phyloP scores from a whole-genome alignment of 2,797 vertebrate species.

The Oryzias sinensis region DNA sequence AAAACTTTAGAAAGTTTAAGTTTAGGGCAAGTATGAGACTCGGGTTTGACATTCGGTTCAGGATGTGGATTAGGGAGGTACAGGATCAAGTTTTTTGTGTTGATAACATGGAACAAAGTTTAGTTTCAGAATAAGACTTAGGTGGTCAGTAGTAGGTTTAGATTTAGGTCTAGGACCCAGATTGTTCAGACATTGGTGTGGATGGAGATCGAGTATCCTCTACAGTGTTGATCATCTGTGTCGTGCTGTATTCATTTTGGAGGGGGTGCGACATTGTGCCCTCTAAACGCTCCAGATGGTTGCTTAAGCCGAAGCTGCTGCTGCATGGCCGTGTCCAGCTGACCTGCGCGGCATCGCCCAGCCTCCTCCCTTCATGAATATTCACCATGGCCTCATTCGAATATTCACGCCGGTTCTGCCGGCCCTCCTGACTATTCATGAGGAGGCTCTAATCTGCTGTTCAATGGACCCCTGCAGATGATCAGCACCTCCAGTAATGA shows the following conservation, averaged over 20 bases:
- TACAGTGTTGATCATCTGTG: background rate
- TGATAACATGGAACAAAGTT: too few species aligned
- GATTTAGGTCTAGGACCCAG: background rate
- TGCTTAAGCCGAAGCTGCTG: conserved; percentile 35
- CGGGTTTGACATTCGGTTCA: too few species aligned
- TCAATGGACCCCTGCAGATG: background rate
- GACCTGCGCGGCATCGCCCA: conserved; percentile 18
- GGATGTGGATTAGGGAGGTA: too few species aligned
- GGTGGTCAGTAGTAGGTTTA: too few species aligned
- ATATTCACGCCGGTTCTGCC: conserved; percentile 64
- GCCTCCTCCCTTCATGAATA: conserved; percentile 62
- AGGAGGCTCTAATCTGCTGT: conserved; percentile 38
- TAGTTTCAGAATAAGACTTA: too few species aligned
- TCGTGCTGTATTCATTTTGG: conserved; percentile 9
- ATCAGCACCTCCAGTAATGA: conserved; percentile 33
- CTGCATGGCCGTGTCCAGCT: conserved; percentile 23
- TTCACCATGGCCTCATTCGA: conserved; percentile 68
- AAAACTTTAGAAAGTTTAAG: too few species aligned
- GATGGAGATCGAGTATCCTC: background rate
- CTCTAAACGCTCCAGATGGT: conserved; percentile 65
- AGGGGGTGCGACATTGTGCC: conserved; percentile 23
- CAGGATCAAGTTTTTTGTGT: too few species aligned
- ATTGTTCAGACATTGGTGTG: background rate
- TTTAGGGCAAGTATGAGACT: too few species aligned
- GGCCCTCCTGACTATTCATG: conserved; percentile 69